A percentile compares a stretch with the other conserved stretches of the same genome.
Conservation (phyloP, 2,797 vertebrate genomes). For the Agapornis canus region DNA sequence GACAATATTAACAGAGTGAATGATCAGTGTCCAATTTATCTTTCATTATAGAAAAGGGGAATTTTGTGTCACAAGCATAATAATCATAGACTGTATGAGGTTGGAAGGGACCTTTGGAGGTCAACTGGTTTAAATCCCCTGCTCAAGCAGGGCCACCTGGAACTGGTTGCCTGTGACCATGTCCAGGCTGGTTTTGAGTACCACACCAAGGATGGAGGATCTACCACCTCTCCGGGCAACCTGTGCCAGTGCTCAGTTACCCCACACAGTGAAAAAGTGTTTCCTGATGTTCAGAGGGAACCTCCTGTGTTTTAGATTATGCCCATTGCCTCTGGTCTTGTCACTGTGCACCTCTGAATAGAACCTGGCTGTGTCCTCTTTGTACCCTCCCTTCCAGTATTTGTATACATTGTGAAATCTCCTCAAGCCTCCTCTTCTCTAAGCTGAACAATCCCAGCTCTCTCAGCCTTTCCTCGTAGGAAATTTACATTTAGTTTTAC, state of each 20-base stretch:
- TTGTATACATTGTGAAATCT: background rate
- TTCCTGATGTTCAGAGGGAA: background rate
- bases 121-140: background rate
- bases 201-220: background rate
- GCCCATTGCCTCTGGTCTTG: background rate
- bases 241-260: rapidly evolving
- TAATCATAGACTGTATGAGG: background rate
- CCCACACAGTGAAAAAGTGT: background rate
- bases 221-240: background rate
- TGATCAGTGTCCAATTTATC: background rate
- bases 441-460: background rate
- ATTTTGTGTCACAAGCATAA: background rate
- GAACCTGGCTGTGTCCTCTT: background rate
- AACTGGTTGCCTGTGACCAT: background rate
- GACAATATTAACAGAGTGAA: background rate
- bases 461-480: background rate
- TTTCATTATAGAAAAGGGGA: background rate
- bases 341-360: background rate
- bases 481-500: background rate
- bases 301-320: background rate
- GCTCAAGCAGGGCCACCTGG: background rate
- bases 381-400: background rate
- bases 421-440: background rate
- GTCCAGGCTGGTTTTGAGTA: background rate
- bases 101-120: background rate